Evolutionary conservation across 2,888 invertebrate genomes (phyloP).

Genomic region (Latheticus oryzae): DNA sequence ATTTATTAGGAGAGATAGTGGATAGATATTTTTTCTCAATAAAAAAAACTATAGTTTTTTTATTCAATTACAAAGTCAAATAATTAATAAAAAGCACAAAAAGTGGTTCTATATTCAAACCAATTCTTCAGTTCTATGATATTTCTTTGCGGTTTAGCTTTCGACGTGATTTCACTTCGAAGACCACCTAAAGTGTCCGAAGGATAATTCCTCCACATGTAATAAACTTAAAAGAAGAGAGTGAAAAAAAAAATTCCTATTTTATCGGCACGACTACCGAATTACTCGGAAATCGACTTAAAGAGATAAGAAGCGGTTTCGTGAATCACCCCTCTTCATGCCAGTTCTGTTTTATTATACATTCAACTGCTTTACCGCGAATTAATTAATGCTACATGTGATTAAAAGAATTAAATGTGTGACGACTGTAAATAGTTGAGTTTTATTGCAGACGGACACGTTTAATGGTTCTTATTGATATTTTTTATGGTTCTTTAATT

Average conservation of each 20-base stretch:
- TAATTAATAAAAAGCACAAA: too few relatives aligned
- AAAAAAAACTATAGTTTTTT: too few relatives aligned
- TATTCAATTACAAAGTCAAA: too few relatives aligned
- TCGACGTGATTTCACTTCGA: too few relatives aligned
- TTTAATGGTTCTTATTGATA: conserved; percentile 46
- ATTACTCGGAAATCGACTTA: conserved; percentile 46
- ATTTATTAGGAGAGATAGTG: too few relatives aligned
- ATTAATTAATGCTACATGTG: conserved; percentile 56
- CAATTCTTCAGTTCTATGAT: too few relatives aligned
- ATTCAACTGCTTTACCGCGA: conserved; percentile 54
- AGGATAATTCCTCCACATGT: too few relatives aligned
- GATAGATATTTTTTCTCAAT: too few relatives aligned
- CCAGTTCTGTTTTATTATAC: conserved; percentile 43
- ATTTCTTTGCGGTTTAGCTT: too few relatives aligned
- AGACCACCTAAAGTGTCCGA: conserved; percentile 16
- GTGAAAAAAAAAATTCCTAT: too few relatives aligned
- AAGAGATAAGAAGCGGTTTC: conserved; percentile 23
- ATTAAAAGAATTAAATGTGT: conserved; percentile 54
- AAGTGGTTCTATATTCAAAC: too few relatives aligned
- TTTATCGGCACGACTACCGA: conserved; percentile 49
- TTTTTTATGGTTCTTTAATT: conserved; percentile 46
- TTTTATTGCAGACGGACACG: conserved; percentile 44
- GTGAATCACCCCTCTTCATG: conserved; percentile 13
- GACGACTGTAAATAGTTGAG: conserved; percentile 41
- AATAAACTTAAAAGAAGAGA: too few relatives aligned